These are phyloP conservation scores for Abrostola triplasia DNA, from an alignment of 2,888 invertebrate genomes.

Conservation along the genomic window DNA sequence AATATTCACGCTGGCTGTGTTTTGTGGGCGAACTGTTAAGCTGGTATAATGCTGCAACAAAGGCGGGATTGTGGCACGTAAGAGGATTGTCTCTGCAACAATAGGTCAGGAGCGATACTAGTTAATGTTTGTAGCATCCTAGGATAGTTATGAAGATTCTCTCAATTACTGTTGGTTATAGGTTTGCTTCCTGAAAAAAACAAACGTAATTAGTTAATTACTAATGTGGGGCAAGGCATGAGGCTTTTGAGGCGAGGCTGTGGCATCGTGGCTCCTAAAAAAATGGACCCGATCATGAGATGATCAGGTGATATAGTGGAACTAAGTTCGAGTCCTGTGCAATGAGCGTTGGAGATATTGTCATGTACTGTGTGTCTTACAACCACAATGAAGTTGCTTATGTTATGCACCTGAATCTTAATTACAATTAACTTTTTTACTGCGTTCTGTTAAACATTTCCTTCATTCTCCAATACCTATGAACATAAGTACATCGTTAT, in stretches of 20 bases:
- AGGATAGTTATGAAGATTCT: no score
- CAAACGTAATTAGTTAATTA: not conserved
- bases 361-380: no score
- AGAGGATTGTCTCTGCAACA: conserved; percentile 46
- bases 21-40: conserved; percentile 27
- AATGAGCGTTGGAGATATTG: no score
- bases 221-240: no score
- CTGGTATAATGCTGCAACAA: conserved; percentile 45
- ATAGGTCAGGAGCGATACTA: conserved; percentile 9
- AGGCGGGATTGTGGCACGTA: conserved; percentile 32
- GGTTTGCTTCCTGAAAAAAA: not conserved
- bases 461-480: conserved; percentile 20
- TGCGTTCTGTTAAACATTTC: not conserved
- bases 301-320: no score
- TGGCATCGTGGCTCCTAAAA: no score
- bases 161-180: no score
- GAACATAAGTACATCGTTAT: conserved; percentile 20
- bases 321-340: no score
- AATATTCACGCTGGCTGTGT: conserved; percentile 29
- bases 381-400: not conserved
- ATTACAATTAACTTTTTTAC: not conserved
- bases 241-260: no score
- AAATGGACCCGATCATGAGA: no score
- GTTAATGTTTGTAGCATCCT: conserved; percentile 20
- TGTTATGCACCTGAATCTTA: not conserved